Conservation (phyloP, 2,888 invertebrate species). For the Augiades crinisus region DNA sequence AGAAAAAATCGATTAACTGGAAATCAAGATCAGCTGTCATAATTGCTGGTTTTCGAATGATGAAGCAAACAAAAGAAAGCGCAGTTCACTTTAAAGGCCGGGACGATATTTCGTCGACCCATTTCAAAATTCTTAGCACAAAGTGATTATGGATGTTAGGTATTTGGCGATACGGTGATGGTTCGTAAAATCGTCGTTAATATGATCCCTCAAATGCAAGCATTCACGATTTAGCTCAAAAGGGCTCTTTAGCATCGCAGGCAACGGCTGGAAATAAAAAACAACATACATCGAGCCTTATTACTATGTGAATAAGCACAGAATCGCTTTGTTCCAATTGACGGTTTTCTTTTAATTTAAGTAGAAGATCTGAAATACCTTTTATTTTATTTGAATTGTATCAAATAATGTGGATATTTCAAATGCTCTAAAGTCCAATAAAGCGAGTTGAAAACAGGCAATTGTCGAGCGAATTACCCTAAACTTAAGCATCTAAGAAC, state of each 20-base stretch:
- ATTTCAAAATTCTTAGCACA: slow-evolving; percentile 69
- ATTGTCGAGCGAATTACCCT: slow-evolving; percentile 58
- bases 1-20: slow-evolving; percentile 37
- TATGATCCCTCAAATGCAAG: slow-evolving; percentile 81
- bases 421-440: neutral
- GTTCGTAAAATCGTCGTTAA: slow-evolving; percentile 77
- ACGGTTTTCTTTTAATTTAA: slow-evolving; percentile 41
- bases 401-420: no score
- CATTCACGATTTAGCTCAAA: slow-evolving; percentile 82
- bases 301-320: slow-evolving; percentile 70
- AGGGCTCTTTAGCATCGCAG: slow-evolving; percentile 81
- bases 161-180: slow-evolving; percentile 76
- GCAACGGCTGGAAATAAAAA: slow-evolving; percentile 82
- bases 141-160: slow-evolving; percentile 74
- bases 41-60: slow-evolving; percentile 65
- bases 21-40: slow-evolving; percentile 63
- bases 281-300: slow-evolving; percentile 81
- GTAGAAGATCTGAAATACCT: slow-evolving; percentile 4
- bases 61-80: slow-evolving; percentile 74
- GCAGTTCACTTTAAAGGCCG: slow-evolving; percentile 43
- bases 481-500: slow-evolving; percentile 69
- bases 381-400: neutral
- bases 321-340: slow-evolving; percentile 49
- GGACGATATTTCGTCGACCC: slow-evolving; percentile 45
- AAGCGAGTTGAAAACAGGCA: slow-evolving; percentile 47